These are phyloP conservation scores for Chaetodon trifasciatus DNA, from an alignment of 2,797 vertebrate species.

Conservation along the genomic window DNA sequence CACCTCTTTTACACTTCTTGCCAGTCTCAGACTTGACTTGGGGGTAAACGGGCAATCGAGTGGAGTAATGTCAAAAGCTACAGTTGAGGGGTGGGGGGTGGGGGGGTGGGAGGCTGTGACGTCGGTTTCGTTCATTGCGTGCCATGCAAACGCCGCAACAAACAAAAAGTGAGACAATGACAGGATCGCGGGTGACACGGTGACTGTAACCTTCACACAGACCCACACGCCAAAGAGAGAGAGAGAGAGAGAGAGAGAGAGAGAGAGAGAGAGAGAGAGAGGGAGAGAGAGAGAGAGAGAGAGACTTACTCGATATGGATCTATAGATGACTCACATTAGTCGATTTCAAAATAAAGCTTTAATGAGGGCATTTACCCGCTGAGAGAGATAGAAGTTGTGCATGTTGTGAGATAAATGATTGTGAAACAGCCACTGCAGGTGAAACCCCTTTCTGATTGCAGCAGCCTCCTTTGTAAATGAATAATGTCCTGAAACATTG, in stretches of 20 bases:
- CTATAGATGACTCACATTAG: conserved; percentile 58
- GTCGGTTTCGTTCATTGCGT: conserved; percentile 32
- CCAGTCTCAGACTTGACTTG: conserved; percentile 78
- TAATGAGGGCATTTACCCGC: conserved; percentile 49
- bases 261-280: neutral
- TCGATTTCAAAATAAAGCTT: conserved; percentile 59
- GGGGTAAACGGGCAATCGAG: conserved; percentile 78
- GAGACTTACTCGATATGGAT: conserved; percentile 37
- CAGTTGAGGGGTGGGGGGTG: conserved; percentile 57
- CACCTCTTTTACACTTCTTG: conserved; percentile 75
- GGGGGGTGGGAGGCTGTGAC: neutral
- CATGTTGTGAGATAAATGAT: conserved; percentile 15
- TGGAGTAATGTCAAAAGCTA: conserved; percentile 80
- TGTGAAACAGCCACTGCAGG: conserved; percentile 7
- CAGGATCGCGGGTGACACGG: conserved; percentile 50
- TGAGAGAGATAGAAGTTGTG: conserved; percentile 6
- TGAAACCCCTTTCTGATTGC: neutral
- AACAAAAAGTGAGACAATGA: conserved; percentile 68
- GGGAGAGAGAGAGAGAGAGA: neutral
- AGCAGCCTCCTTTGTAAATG: neutral
- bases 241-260: too few species aligned
- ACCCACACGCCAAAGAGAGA: neutral
- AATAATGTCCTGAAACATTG: neutral
- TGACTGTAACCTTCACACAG: conserved; percentile 53
- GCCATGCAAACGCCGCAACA: conserved; percentile 52